Base-by-base conservation (phyloP, 2,113 vertebrate species). In the Rhinolophus ferrumequinum region DNA sequence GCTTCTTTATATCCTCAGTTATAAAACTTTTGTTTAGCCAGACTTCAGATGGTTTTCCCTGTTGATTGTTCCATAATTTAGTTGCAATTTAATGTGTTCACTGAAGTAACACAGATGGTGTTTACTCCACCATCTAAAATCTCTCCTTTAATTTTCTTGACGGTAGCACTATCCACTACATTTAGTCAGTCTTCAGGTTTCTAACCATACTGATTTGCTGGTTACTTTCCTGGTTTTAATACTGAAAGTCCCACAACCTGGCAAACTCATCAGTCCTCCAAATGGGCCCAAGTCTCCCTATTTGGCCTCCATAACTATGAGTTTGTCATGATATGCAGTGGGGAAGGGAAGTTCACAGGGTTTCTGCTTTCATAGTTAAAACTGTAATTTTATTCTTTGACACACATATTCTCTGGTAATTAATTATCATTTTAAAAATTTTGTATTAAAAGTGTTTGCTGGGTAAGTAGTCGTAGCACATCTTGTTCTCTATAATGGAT, bases 381-480 rank as follows among this genome's bases (percentile, higher is more conserved):
- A 72, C 15, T n/a, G 1, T 56, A 41, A 44, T 96, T 77, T 83
- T 90, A 87, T 76, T 76, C 30, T 64, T 58, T 64, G 30, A 47
- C n/a, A 93, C 9, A 38, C 2, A 35, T 62, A 44, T 73, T 56
- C 13, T n/a, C 19, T 81, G 58, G 18, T 70, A 85, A 75, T 76
- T 90, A 73, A 75, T 81, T 86, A 73, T 26, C 2, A 70, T 92
- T 93, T 87, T n/a, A 30, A 90, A 35, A 28, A 50, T 30, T 97
- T 94, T 95, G 30, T 87, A 83, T n/a, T 93, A 75, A 79, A 94
- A 69, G 18, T 82, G 8, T 72, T 87, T 91, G 18, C 19, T 88
- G 15, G 22, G 3, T 81, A 94, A 16, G 6, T 14, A 47, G n/a
- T 41, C 33, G 90, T 19, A 72, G 35, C 60, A 50, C 47, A 77